These are phyloP conservation scores for Oryzias melastigma DNA, from an alignment of 2,113 vertebrate species.

Conservation along the genomic window DNA sequence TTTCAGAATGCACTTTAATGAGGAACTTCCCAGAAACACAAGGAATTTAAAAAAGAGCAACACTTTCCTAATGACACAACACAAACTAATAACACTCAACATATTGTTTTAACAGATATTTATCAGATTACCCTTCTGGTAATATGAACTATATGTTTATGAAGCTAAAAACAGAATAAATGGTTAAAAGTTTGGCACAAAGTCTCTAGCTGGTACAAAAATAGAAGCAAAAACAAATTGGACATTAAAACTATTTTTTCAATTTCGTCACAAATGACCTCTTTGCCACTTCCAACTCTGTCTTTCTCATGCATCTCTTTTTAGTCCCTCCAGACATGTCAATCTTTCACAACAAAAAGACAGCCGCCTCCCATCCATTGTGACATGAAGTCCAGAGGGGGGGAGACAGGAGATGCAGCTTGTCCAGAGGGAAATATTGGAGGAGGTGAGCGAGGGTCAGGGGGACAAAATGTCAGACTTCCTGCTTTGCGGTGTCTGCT, in stretches of 20 bases:
- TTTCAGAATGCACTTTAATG: background rate
- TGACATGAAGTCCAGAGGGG: conserved; percentile 11
- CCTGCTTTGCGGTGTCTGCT: conserved; percentile 13
- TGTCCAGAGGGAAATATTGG: conserved; percentile 20
- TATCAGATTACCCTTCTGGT: too few relatives aligned
- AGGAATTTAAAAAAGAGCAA: background rate
- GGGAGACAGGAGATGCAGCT: conserved; percentile 6
- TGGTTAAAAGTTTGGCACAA: background rate
- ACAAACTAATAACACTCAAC: background rate
- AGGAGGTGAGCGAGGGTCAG: conserved; percentile 43
- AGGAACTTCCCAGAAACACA: background rate
- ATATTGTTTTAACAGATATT: too few relatives aligned
- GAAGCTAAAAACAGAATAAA: background rate
- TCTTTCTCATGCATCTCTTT: conserved; percentile 25
- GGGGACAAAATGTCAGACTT: conserved; percentile 37
- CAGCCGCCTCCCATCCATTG: conserved; percentile 5
- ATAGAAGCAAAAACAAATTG: background rate
- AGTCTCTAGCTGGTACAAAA: background rate
- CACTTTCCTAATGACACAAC: background rate
- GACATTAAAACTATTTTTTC: background rate
- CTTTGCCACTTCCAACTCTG: conserved; percentile 16
- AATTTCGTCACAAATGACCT: conserved; percentile 7
- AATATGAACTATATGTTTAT: background rate
- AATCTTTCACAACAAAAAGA: conserved; percentile 6
- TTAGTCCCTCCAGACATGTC: conserved; percentile 2